A percentile compares a stretch with the other conserved stretches of the same genome.
phyloP scores from a whole-genome alignment of 2,888 invertebrate species.

The Beris chalybata region DNA sequence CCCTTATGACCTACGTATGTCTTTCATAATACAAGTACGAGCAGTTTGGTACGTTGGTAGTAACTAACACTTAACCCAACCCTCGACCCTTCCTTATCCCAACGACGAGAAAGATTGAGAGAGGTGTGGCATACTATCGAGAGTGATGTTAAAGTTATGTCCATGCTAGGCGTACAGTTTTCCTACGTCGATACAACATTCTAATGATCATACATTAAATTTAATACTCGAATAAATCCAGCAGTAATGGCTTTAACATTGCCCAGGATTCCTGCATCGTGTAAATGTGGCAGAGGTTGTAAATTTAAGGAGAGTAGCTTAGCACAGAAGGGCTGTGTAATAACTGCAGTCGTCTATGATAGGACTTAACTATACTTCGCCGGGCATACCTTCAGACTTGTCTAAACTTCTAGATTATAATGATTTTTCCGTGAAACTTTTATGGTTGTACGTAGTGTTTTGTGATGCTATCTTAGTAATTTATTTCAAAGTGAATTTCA shows the following conservation, averaged over 20 bases:
- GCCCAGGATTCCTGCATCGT: constrained; percentile 28
- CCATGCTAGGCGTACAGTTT: constrained; percentile 7
- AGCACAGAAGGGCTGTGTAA: constrained; percentile 7
- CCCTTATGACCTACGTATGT: constrained; percentile 23
- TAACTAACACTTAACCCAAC: not conserved
- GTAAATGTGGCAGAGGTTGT: constrained; percentile 26
- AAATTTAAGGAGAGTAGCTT: constrained; percentile 24
- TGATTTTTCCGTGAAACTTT: too few species aligned
- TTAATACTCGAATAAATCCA: constrained; percentile 39
- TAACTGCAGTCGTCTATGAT: too few species aligned
- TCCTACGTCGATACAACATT: constrained; percentile 23
- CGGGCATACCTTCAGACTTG: too few species aligned
- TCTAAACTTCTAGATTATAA: too few species aligned
- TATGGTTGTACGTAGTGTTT: too few species aligned
- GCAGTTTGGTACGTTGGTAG: not conserved
- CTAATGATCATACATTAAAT: constrained; percentile 40
- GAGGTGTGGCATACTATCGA: constrained; percentile 17
- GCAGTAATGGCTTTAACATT: constrained; percentile 35
- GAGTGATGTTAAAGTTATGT: constrained; percentile 23
- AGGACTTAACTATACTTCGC: too few species aligned
- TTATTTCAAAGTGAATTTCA: too few species aligned
- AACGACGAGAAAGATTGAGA: not conserved
- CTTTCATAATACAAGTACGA: not conserved
- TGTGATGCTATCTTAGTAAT: too few species aligned
- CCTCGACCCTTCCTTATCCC: too few species aligned